Evolutionary conservation across 1,140 invertebrate genomes (phyloP).

Genomic region (Zaprionus gabonicus): DNA sequence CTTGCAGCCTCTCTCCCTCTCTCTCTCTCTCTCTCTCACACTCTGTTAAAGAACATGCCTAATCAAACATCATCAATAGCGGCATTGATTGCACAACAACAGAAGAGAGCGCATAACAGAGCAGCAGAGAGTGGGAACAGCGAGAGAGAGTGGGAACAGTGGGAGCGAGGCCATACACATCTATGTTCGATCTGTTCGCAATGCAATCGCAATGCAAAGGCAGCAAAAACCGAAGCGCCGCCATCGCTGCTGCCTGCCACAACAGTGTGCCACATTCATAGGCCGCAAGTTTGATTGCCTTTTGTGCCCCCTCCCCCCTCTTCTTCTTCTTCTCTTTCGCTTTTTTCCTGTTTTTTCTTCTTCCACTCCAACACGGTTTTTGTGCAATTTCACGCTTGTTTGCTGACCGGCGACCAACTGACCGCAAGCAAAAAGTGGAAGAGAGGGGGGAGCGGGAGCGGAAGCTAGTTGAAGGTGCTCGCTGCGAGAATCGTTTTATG

Average conservation of each 20-base stretch:
- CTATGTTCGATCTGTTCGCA: neutral
- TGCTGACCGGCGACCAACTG: conserved; percentile 69
- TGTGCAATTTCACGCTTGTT: conserved; percentile 82
- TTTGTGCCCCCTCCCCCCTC: conserved; percentile 41
- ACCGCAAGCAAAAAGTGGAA: conserved; percentile 67
- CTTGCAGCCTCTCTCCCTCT: conserved; percentile 19
- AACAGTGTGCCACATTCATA: conserved; percentile 26
- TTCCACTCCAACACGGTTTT: conserved; percentile 62
- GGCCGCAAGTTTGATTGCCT: conserved; percentile 78
- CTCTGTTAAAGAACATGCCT: conserved; percentile 35
- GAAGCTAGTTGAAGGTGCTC: neutral
- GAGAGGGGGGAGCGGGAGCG: neutral
- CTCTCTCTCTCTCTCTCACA: neutral
- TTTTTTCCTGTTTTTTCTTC: conserved; percentile 25
- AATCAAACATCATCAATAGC: conserved; percentile 70
- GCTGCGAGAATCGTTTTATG: conserved; percentile 11
- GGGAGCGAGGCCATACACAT: neutral
- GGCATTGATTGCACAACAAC: conserved; percentile 50
- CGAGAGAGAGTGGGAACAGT: conserved; percentile 9
- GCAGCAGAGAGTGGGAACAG: neutral
- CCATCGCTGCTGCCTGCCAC: neutral
- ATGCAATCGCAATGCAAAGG: conserved; percentile 7
- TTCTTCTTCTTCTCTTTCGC: neutral
- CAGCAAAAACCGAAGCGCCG: neutral
- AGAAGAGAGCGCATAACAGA: neutral